Percentiles rank a stretch among this genome's conserved stretches.
These are phyloP conservation scores for Ochropleura plecta DNA, from an alignment of 2,888 invertebrate species.

Conservation along the genomic window DNA sequence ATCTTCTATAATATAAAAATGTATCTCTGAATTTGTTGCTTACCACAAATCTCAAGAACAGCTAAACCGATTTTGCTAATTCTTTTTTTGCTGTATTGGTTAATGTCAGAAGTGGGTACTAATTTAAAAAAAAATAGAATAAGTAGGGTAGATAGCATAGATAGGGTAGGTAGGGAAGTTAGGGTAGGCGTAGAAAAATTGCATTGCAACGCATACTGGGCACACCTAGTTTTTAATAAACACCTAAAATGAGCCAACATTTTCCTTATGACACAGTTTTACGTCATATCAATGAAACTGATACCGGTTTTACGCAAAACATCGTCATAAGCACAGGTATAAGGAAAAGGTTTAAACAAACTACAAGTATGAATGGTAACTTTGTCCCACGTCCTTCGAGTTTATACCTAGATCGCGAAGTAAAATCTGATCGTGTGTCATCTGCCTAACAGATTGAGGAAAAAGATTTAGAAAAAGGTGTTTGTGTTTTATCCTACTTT, in stretches of 20 bases:
- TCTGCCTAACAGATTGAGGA: slow-evolving; percentile 32
- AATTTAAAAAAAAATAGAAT: no score
- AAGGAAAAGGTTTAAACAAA: slow-evolving; percentile 43
- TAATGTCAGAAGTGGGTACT: no score
- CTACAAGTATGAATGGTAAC: slow-evolving; percentile 11
- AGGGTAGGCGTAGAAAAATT: no score
- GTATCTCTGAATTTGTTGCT: no score
- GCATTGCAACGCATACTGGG: background rate
- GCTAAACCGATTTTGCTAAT: no score
- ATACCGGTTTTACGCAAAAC: slow-evolving; percentile 9
- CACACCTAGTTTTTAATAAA: background rate
- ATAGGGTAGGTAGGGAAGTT: no score
- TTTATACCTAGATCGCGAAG: background rate
- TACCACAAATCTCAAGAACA: no score
- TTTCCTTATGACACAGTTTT: slow-evolving; percentile 28
- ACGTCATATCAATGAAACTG: slow-evolving; percentile 22
- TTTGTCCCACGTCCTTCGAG: slow-evolving; percentile 24
- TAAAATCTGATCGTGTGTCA: slow-evolving; percentile 14
- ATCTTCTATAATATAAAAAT: background rate
- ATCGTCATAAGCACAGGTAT: slow-evolving; percentile 24
- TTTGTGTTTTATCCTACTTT: slow-evolving; percentile 6
- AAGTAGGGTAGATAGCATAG: no score
- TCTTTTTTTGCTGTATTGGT: no score
- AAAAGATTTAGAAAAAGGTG: slow-evolving; percentile 29
- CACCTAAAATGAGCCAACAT: background rate